A percentile compares a stretch with the other conserved stretches of the same genome.
These are phyloP conservation scores for Apodemus speciosus DNA, from an alignment of 2,113 vertebrate genomes.

Conservation along the genomic window DNA sequence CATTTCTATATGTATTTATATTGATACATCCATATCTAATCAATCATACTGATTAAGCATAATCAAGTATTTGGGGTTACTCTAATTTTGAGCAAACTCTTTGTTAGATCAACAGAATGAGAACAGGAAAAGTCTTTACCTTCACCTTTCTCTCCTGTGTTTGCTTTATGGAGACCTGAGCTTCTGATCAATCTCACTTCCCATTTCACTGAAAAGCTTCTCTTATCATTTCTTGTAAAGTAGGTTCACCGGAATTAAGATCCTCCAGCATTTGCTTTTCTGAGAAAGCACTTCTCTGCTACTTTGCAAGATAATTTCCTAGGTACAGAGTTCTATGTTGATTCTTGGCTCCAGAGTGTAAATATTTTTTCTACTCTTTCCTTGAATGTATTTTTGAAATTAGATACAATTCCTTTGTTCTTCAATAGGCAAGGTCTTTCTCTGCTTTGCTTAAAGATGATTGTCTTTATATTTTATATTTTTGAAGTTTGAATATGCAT, in stretches of 20 bases:
- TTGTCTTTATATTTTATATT: not conserved
- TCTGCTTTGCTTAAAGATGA: not conserved
- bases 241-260: not conserved
- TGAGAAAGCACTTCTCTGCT: not conserved
- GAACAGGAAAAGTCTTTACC: not conserved
- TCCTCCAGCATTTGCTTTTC: not conserved
- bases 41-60: not conserved
- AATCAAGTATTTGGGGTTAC: not conserved
- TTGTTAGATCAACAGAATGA: not conserved
- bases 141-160: not conserved
- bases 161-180: not conserved
- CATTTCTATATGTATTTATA: not conserved
- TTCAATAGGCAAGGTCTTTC: not conserved
- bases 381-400: not conserved
- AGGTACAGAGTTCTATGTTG: not conserved
- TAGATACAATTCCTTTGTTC: not conserved
- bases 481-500: not conserved
- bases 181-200: not conserved
- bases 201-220: not conserved
- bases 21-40: not conserved
- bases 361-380: not conserved
- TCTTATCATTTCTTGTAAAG: not conserved
- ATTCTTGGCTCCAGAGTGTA: not conserved
- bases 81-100: not conserved
- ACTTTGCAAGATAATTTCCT: not conserved